phyloP scores from a whole-genome alignment of 2,797 vertebrate genomes.

The Microcaecilia unicolor region DNA sequence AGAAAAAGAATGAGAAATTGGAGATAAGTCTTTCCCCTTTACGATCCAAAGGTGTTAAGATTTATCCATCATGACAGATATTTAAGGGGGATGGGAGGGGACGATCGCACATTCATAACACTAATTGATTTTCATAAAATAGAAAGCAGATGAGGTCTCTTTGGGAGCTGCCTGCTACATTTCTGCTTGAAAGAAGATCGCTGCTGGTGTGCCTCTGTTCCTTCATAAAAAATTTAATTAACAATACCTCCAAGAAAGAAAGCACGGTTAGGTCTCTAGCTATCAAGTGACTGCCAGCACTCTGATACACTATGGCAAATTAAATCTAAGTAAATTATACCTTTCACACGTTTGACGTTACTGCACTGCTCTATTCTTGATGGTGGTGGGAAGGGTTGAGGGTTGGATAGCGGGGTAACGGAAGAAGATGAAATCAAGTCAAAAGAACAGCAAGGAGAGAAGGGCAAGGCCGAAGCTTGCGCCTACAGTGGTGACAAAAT shows the following conservation, averaged over 20 bases:
- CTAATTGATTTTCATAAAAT: slow-evolving; percentile 56
- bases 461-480: background rate
- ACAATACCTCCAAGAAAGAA: slow-evolving; percentile 39
- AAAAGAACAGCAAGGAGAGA: background rate
- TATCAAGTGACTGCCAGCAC: slow-evolving; percentile 22
- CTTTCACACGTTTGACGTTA: slow-evolving; percentile 8
- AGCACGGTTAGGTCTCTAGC: slow-evolving; percentile 27
- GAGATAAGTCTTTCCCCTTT: slow-evolving; percentile 6
- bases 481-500: background rate
- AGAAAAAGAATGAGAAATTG: background rate
- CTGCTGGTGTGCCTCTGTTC: slow-evolving; percentile 33
- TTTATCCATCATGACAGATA: slow-evolving; percentile 25
- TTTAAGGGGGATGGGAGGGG: slow-evolving; percentile 20
- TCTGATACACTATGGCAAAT: slow-evolving; percentile 20
- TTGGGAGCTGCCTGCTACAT: slow-evolving; percentile 48
- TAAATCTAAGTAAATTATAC: slow-evolving; percentile 30
- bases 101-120: slow-evolving; percentile 47
- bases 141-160: slow-evolving; percentile 41
- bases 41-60: slow-evolving; percentile 23
- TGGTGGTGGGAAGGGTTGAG: background rate
- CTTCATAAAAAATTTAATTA: slow-evolving; percentile 57
- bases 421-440: background rate
- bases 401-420: background rate
- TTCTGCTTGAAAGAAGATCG: slow-evolving; percentile 43
- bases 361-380: background rate